Conservation (phyloP, 1,140 invertebrate genomes). For the Calliopsis andreniformis region DNA sequence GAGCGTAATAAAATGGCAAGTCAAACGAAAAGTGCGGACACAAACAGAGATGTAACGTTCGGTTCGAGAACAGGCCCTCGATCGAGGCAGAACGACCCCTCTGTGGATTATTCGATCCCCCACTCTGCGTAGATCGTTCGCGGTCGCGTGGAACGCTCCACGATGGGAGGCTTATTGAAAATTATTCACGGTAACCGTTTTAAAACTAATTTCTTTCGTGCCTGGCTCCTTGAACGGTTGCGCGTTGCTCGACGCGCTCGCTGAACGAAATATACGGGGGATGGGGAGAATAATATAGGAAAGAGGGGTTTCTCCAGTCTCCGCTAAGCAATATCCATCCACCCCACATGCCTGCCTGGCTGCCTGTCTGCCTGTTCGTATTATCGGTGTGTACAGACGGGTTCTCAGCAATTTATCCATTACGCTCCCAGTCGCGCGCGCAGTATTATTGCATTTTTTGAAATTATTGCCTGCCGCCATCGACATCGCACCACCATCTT, state of each 20-base stretch:
- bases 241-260: slow-evolving; percentile 65
- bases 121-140: neutral
- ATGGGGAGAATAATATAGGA: slow-evolving; percentile 79
- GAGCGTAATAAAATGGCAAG: neutral
- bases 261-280: slow-evolving; percentile 71
- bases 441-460: slow-evolving; percentile 80
- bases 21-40: neutral
- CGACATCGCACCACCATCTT: slow-evolving; percentile 38
- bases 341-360: slow-evolving; percentile 76
- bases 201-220: slow-evolving; percentile 28
- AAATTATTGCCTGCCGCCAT: slow-evolving; percentile 66
- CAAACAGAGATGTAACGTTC: neutral
- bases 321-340: slow-evolving; percentile 80
- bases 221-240: slow-evolving; percentile 57
- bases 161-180: slow-evolving; percentile 6
- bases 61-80: neutral
- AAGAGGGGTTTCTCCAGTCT: slow-evolving; percentile 73
- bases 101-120: neutral
- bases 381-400: slow-evolving; percentile 76
- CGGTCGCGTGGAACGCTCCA: neutral
- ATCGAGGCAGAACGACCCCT: neutral
- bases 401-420: slow-evolving; percentile 82
- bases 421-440: slow-evolving; percentile 74
- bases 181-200: slow-evolving; percentile 17
- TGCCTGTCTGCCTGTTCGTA: slow-evolving; percentile 76